Percentiles rank a stretch among this genome's conserved stretches.
Evolutionary conservation across 2,113 vertebrate genomes (phyloP).

Genomic region (Ornithorhynchus anatinus): DNA sequence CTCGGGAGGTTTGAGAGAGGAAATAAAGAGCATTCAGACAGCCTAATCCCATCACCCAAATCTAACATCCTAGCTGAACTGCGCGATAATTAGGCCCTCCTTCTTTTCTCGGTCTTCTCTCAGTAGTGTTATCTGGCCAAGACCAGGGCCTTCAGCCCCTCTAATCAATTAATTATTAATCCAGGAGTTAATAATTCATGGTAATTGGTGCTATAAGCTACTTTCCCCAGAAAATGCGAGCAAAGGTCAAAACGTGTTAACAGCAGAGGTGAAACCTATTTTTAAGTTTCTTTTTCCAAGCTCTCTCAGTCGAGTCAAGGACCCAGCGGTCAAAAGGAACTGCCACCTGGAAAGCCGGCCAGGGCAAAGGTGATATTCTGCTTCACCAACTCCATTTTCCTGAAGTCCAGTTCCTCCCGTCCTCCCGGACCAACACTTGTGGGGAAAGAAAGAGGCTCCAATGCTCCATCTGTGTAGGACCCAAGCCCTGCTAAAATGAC

Average conservation of each 20-base stretch:
- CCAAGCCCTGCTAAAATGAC: too few species aligned
- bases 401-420: not conserved
- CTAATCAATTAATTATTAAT: conserved; percentile 94
- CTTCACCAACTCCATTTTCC: not conserved
- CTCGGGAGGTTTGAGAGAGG: conserved; percentile 53
- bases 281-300: conserved; percentile 61
- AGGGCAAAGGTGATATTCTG: conserved; percentile 20
- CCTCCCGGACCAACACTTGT: too few species aligned
- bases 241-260: conserved; percentile 83
- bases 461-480: too few species aligned
- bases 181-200: conserved; percentile 91
- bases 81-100: conserved; percentile 62
- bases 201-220: conserved; percentile 93
- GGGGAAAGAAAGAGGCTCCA: too few species aligned
- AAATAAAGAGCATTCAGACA: conserved; percentile 66
- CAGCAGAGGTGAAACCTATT: conserved; percentile 70
- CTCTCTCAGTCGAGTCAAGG: conserved; percentile 41
- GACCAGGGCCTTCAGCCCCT: conserved; percentile 78
- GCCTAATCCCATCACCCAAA: conserved; percentile 56
- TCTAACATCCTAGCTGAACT: conserved; percentile 54
- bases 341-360: conserved; percentile 14
- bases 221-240: conserved; percentile 78
- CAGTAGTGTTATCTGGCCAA: conserved; percentile 71
- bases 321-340: conserved; percentile 43
- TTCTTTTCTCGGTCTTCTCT: conserved; percentile 71